phyloP scores from a whole-genome alignment of 2,113 vertebrate genomes.

The Tichodroma muraria region DNA sequence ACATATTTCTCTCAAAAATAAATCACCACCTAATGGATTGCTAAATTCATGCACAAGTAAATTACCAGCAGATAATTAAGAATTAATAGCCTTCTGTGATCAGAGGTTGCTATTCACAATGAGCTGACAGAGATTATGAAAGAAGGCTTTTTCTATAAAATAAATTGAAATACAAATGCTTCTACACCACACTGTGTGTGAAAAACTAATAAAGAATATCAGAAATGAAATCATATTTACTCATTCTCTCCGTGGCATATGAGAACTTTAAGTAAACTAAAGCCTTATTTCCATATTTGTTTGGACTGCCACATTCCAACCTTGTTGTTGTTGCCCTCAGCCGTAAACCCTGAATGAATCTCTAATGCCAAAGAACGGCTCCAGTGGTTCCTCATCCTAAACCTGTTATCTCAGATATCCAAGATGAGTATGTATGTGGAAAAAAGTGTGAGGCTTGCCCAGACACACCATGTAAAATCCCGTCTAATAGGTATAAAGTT shows the following conservation, averaged over 20 bases:
- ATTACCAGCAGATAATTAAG: constrained; percentile 54
- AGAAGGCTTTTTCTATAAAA: constrained; percentile 9
- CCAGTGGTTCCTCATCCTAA: background rate
- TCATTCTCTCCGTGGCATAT: background rate
- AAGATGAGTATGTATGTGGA: background rate
- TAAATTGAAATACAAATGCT: constrained; percentile 39
- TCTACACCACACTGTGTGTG: background rate
- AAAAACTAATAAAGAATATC: constrained; percentile 22
- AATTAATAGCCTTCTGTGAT: constrained; percentile 38
- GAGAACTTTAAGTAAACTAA: background rate
- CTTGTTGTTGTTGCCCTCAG: background rate
- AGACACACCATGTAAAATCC: background rate
- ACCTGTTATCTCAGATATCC: background rate
- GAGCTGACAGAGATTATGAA: constrained; percentile 8
- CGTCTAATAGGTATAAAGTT: background rate
- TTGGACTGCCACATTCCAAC: background rate
- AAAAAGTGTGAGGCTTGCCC: background rate
- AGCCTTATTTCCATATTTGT: background rate
- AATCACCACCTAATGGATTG: constrained; percentile 27
- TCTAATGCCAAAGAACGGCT: background rate
- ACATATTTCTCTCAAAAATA: constrained; percentile 42
- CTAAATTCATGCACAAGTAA: constrained; percentile 40
- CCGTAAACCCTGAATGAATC: background rate
- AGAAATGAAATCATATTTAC: background rate
- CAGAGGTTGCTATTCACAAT: constrained; percentile 31